A percentile compares a stretch with the other conserved stretches of the same genome.
Evolutionary conservation across 2,888 invertebrate genomes (phyloP).

Genomic region (Zygaena filipendulae): DNA sequence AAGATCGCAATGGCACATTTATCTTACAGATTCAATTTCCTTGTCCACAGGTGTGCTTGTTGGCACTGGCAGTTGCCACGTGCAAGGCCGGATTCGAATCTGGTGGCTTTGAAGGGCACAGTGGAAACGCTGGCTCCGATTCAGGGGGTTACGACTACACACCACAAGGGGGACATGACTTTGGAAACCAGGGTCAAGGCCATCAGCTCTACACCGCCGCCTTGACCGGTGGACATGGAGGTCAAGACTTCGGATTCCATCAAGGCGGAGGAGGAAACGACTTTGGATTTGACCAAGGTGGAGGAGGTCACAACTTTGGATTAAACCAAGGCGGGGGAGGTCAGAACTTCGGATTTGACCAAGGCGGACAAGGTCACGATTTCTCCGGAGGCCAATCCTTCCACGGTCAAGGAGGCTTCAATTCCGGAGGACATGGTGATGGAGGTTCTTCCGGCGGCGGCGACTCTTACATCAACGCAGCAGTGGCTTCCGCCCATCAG

Average conservation of each 20-base stretch:
- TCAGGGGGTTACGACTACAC: constrained; percentile 23
- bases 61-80: constrained; percentile 49
- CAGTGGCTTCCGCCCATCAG: constrained; percentile 6
- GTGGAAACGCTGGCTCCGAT: constrained; percentile 24
- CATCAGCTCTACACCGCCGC: background rate
- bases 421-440: constrained; percentile 12
- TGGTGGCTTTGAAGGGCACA: constrained; percentile 21
- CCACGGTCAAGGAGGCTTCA: constrained; percentile 20
- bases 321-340: constrained; percentile 9
- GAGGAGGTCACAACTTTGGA: constrained; percentile 17
- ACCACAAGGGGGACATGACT: constrained; percentile 18
- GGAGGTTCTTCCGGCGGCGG: constrained; percentile 27
- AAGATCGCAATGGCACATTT: too few relatives aligned
- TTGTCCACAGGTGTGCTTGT: constrained; percentile 42
- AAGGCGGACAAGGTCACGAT: constrained; percentile 21
- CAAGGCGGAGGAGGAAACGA: constrained; percentile 13
- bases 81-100: constrained; percentile 43
- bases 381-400: constrained; percentile 17
- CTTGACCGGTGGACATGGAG: constrained; percentile 21
- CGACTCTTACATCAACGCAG: constrained; percentile 21
- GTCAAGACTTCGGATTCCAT: constrained; percentile 21
- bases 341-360: constrained; percentile 19
- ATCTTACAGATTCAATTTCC: too few relatives aligned
- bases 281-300: constrained; percentile 15
- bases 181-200: constrained; percentile 13